These are phyloP conservation scores for Galago senegalensis DNA, from an alignment of 2,797 vertebrate genomes.

Conservation along the genomic window DNA sequence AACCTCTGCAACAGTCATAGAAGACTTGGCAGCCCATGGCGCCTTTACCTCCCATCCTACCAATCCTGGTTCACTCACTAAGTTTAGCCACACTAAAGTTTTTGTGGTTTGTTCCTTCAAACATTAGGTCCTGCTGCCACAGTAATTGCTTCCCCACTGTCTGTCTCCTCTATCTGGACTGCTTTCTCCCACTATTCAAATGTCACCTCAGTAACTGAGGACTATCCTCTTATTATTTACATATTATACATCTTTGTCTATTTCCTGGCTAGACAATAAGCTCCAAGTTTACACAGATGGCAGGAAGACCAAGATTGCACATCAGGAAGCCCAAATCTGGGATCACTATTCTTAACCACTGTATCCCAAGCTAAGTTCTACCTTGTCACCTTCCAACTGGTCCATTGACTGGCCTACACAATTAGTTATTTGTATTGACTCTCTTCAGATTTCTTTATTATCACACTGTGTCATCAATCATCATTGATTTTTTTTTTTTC, in stretches of 20 bases:
- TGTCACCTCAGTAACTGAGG: background rate
- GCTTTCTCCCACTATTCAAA: background rate
- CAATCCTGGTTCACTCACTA: background rate
- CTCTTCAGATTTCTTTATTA: background rate
- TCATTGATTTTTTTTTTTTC: background rate
- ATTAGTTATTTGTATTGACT: background rate
- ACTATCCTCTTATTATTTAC: background rate
- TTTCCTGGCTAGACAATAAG: background rate
- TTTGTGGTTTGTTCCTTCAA: background rate
- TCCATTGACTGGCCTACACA: too few relatives aligned
- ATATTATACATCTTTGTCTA: background rate
- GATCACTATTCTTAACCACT: fast-evolving
- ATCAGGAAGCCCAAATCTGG: background rate
- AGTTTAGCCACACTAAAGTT: background rate
- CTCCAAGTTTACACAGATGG: background rate
- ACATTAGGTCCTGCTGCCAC: background rate
- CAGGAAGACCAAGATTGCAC: background rate
- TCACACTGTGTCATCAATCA: background rate
- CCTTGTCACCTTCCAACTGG: background rate
- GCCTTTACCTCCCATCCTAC: background rate
- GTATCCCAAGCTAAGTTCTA: background rate
- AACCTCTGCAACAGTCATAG: background rate
- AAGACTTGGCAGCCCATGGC: background rate
- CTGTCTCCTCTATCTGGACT: background rate
- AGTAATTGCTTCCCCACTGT: background rate